Evolutionary conservation across 2,113 vertebrate species (phyloP).

Genomic region (Aldabrachelys gigantea): DNA sequence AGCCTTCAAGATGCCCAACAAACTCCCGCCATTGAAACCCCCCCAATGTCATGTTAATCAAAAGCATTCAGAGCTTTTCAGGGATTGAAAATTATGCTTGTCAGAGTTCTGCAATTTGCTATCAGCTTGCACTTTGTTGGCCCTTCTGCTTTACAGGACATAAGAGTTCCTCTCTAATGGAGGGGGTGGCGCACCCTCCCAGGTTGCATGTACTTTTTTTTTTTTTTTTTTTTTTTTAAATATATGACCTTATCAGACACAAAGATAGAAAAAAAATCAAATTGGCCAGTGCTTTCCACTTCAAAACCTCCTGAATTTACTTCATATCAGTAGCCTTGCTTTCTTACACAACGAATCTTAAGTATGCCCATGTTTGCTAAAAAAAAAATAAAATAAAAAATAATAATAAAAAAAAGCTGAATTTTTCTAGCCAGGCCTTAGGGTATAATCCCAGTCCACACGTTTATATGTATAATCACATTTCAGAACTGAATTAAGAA

Average conservation of each 20-base stretch:
- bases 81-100: neutral
- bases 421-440: neutral
- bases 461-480: neutral
- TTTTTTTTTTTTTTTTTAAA: no score
- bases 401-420: neutral
- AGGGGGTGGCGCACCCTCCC: neutral
- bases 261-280: neutral
- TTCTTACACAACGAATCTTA: no score
- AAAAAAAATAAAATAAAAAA: rapidly evolving
- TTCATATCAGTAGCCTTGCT: neutral
- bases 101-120: neutral
- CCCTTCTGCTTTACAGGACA: rapidly evolving
- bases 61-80: neutral
- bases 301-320: neutral
- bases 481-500: neutral
- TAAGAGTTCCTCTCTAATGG: neutral
- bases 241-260: neutral
- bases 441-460: neutral
- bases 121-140: neutral
- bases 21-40: neutral
- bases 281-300: neutral
- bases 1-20: neutral
- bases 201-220: neutral
- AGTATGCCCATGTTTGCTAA: neutral
- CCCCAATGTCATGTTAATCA: neutral